Evolutionary conservation across 2,888 invertebrate species (phyloP).

Genomic region (Dendrolimus pini): DNA sequence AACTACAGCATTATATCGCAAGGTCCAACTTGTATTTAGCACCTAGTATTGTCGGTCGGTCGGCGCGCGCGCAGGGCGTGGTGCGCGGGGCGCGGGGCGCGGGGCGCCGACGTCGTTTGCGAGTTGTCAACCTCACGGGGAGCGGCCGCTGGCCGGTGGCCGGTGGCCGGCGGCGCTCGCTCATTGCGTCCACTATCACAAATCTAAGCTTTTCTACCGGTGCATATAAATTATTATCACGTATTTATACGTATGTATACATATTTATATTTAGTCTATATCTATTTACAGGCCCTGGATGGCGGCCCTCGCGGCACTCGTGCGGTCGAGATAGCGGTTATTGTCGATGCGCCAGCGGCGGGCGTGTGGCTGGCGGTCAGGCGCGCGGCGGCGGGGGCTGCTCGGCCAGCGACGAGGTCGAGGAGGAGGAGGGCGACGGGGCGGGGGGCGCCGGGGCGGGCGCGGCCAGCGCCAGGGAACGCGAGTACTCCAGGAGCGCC

Average conservation of each 20-base stretch:
- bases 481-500: slow-evolving; percentile 85
- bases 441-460: slow-evolving; percentile 67
- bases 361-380: slow-evolving; percentile 75
- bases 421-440: slow-evolving; percentile 77
- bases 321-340: slow-evolving; percentile 54
- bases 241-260: slow-evolving; percentile 70
- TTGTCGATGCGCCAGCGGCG: slow-evolving; percentile 73
- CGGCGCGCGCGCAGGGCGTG: slow-evolving; percentile 29
- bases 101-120: slow-evolving; percentile 47
- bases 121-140: slow-evolving; percentile 56
- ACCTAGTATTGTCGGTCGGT: slow-evolving; percentile 75
- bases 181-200: slow-evolving; percentile 64
- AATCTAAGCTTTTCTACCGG: slow-evolving; percentile 72
- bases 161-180: slow-evolving; percentile 26
- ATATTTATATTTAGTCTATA: slow-evolving; percentile 60
- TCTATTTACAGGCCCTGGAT: slow-evolving; percentile 58
- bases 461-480: slow-evolving; percentile 64
- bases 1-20: slow-evolving; percentile 64
- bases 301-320: slow-evolving; percentile 48
- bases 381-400: slow-evolving; percentile 73
- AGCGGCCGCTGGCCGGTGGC: slow-evolving; percentile 25
- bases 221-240: slow-evolving; percentile 71
- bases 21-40: slow-evolving; percentile 69
- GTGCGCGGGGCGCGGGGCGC: slow-evolving; percentile 17
- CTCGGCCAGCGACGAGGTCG: slow-evolving; percentile 78